Conservation (phyloP, 2,797 vertebrate genomes). For the Chromis chromis region DNA sequence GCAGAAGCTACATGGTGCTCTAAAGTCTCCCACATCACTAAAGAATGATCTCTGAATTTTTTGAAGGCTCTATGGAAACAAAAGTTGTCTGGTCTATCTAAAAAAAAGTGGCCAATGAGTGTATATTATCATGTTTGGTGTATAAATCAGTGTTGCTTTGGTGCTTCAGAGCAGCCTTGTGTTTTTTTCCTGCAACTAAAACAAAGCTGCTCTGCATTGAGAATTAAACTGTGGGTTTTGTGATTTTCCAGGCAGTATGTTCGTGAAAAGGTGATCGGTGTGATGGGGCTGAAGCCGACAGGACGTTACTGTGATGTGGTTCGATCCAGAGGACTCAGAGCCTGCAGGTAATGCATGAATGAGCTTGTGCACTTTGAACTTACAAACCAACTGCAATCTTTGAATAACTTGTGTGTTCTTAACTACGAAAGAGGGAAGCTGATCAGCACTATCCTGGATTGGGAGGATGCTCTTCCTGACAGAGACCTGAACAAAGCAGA, state of each 20-base stretch:
- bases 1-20: not conserved
- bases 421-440: constrained; percentile 89
- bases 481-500: constrained; percentile 91
- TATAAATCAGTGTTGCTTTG: not conserved
- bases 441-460: constrained; percentile 95
- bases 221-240: constrained; percentile 6
- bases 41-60: not conserved
- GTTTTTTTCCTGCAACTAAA: not conserved
- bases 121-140: not conserved
- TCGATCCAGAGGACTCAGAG: constrained; percentile 92
- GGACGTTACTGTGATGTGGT: constrained; percentile 91
- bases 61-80: not conserved
- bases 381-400: no score
- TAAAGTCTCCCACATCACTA: not conserved
- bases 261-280: constrained; percentile 92
- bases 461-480: constrained; percentile 95
- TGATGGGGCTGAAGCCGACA: constrained; percentile 97
- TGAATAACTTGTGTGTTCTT: not conserved
- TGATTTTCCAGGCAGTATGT: constrained; percentile 90
- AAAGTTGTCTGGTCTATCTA: constrained; percentile 1
- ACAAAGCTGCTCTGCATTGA: not conserved
- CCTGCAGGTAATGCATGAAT: constrained; percentile 89
- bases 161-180: not conserved
- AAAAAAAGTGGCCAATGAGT: not conserved
- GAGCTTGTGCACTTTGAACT: not conserved